phyloP scores from a whole-genome alignment of 2,888 invertebrate species.

The Drosophila quasianomalipes region DNA sequence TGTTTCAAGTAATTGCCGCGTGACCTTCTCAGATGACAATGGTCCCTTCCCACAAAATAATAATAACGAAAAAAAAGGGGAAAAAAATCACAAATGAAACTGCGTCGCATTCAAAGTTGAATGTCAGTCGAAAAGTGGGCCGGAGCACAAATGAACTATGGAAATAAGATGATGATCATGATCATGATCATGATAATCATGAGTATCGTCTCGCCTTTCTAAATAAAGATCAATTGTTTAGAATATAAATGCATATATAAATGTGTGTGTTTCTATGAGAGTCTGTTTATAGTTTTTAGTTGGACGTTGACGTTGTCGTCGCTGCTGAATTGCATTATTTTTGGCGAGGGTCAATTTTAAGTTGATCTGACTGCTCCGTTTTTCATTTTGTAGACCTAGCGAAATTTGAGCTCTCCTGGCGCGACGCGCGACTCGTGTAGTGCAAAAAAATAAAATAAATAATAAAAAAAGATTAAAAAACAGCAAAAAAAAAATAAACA shows the following conservation, averaged over 20 bases:
- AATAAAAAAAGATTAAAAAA: background rate
- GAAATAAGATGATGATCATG: slow-evolving; percentile 9
- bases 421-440: slow-evolving; percentile 58
- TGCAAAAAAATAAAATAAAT: slow-evolving; percentile 15
- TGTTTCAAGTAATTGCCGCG: slow-evolving; percentile 61
- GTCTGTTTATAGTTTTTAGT: slow-evolving; percentile 43
- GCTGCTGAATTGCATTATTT: slow-evolving; percentile 73
- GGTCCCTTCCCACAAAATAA: slow-evolving; percentile 49
- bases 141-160: slow-evolving; percentile 34
- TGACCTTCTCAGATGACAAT: slow-evolving; percentile 75
- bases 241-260: slow-evolving; percentile 34
- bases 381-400: slow-evolving; percentile 54
- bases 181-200: slow-evolving; percentile 12
- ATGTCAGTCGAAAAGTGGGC: slow-evolving; percentile 65
- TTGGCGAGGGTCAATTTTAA: slow-evolving; percentile 59
- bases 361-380: slow-evolving; percentile 46
- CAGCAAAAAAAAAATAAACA: background rate
- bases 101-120: slow-evolving; percentile 68
- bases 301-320: slow-evolving; percentile 31
- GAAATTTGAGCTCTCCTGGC: slow-evolving; percentile 57
- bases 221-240: slow-evolving; percentile 77
- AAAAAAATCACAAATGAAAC: slow-evolving; percentile 40
- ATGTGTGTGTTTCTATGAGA: slow-evolving; percentile 7
- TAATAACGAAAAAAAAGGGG: slow-evolving; percentile 18
- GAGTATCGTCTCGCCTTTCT: slow-evolving; percentile 47